Base-by-base conservation (phyloP, 2,113 vertebrate genomes). In the Camelus bactrianus region DNA sequence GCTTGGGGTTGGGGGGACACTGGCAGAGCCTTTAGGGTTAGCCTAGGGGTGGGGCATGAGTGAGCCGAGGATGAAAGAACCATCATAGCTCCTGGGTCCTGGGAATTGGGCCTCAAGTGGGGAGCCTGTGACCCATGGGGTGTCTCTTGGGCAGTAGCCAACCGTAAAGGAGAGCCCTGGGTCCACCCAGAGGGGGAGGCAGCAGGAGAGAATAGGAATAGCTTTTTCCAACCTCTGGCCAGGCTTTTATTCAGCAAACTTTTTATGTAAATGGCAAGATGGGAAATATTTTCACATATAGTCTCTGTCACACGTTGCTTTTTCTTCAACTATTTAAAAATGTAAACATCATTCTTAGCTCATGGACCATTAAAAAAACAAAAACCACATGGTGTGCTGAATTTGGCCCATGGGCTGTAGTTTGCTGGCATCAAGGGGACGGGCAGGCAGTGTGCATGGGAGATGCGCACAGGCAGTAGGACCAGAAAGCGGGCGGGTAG, bases 241-340 rank as follows among this genome's bases (percentile, higher is more conserved):
- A 46, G 80, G 42, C 50, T 89, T 77, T 64, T 38, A 35, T 64
- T 72, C n/a, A 60, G 69, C 5, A 48, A 46, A 19, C 30, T 38
- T 81, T 60, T 22, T 67, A 56, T 58, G 69, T 82, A 89, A 88
- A 54, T 58, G 50, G 70, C n/a, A 38, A 64, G 46, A 79, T 2
- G 79, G 35, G 52, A 82, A 82, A 20, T 42, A 54, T 50, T 76
- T 60, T 42, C 19, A 86, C 20, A 48, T 16, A 58, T 5, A 80
- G 64, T 80, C 15, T 67, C 58, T 64, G 58, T 95, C 9, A 10
- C 52, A 48, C 5, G 24, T 70, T 32, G 42, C 17, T 32, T 11
- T 30, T 9, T 3, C 82, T 88, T 89, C n/a, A 67, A 50, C 42
- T 52, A n/a, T 77, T 93, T 65, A 83, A 93, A 87, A 42, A 56